Percentiles rank a stretch among this genome's conserved stretches.
phyloP scores from a whole-genome alignment of 2,888 invertebrate species.

The Clunio marinus region DNA sequence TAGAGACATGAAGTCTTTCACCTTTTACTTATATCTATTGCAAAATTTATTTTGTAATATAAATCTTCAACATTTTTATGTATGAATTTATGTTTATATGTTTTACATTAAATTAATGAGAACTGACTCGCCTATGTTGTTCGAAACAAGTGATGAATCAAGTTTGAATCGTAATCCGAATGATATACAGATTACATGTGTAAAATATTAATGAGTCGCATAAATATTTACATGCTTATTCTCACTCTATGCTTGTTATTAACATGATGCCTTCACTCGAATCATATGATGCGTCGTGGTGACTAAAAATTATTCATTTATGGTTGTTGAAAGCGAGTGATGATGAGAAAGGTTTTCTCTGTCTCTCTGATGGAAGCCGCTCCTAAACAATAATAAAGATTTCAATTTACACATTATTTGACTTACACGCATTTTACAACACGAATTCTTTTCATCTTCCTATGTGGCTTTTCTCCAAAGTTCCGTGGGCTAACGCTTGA shows the following conservation, averaged over 20 bases:
- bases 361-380: slow-evolving; percentile 11
- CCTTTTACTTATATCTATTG: no score
- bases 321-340: background rate
- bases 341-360: background rate
- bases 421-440: background rate
- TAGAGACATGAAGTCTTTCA: background rate
- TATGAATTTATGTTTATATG: no score
- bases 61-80: no score
- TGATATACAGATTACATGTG: slow-evolving; percentile 1
- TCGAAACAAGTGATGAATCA: no score
- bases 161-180: background rate
- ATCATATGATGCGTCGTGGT: no score
- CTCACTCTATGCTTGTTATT: background rate
- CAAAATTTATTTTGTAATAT: no score
- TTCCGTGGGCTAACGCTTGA: background rate
- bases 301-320: background rate
- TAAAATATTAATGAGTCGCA: slow-evolving; percentile 22
- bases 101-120: no score
- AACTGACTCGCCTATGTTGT: no score
- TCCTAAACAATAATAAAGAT: background rate
- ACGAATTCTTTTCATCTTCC: background rate
- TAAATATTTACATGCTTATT: slow-evolving; percentile 15
- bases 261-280: no score
- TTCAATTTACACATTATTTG: slow-evolving; percentile 19
- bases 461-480: background rate